These are phyloP conservation scores for Epizoanthus rinbou DNA, from an alignment of 92 coral and sea anemone genomes.

Conservation along the genomic window DNA sequence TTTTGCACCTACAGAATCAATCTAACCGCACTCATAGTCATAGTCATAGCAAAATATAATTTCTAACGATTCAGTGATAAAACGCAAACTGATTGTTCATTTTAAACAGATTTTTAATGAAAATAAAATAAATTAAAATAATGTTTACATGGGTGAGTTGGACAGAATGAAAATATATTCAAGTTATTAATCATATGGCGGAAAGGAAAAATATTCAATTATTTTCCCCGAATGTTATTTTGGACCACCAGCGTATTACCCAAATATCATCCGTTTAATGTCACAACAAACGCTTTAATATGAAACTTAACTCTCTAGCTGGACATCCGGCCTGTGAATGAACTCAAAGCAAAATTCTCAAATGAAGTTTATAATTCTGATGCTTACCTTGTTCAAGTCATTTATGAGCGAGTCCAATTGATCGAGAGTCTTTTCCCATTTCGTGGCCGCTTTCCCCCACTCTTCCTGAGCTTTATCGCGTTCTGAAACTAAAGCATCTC, in stretches of 20 bases:
- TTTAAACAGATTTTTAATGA: not conserved
- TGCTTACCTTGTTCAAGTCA: constrained; percentile 84
- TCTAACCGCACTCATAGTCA: too few species aligned
- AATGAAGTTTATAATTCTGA: not conserved
- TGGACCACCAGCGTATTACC: constrained; percentile 11
- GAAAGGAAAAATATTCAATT: not conserved
- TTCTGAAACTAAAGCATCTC: constrained; percentile 79
- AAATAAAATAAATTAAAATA: not conserved
- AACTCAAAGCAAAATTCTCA: not conserved
- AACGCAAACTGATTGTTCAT: not conserved
- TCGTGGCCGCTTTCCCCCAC: constrained; percentile 96
- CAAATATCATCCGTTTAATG: not conserved
- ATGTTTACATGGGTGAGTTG: too few species aligned
- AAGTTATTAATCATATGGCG: too few species aligned
- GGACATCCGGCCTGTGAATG: constrained; percentile 8
- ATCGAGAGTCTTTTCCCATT: constrained; percentile 97
- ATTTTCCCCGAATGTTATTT: not conserved
- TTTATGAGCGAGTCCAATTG: constrained; percentile 90
- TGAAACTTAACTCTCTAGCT: not conserved
- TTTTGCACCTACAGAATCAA: not conserved
- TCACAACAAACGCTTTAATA: constrained; percentile 16
- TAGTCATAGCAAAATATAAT: not conserved
- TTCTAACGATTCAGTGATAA: not conserved
- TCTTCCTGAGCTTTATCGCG: constrained; percentile 93
- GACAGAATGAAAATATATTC: too few species aligned